Conservation (phyloP, 2,113 vertebrate genomes). For the western clawed frog (Xenopus tropicalis) region UCB_Xtro_10.0 CM004447.2:115556501-115557000, state of each 20-base stretch:
- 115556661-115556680: too few relatives aligned
- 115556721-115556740: background rate
- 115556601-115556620: too few relatives aligned
- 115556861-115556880: constrained; percentile 99
- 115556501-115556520: too few relatives aligned
- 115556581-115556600: too few relatives aligned
- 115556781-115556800: constrained; percentile 75
- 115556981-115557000: constrained; percentile 99
- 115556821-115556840: constrained; percentile 72
- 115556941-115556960: constrained; percentile 95
- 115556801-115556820: constrained; percentile 68
- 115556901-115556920: constrained; percentile 83
- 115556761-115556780: constrained; percentile 24
- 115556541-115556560: too few relatives aligned
- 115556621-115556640: too few relatives aligned
- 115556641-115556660: too few relatives aligned
- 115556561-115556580: too few relatives aligned
- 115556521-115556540: too few relatives aligned
- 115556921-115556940: constrained; percentile 85
- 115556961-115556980: constrained; percentile 83
- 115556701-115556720: too few relatives aligned
- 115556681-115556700: too few relatives aligned
- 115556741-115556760: background rate
- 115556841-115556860: constrained; percentile 99
- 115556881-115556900: constrained; percentile 99